Evolutionary conservation across 2,113 vertebrate genomes (phyloP).

Genomic region (Meriones unguiculatus): DNA sequence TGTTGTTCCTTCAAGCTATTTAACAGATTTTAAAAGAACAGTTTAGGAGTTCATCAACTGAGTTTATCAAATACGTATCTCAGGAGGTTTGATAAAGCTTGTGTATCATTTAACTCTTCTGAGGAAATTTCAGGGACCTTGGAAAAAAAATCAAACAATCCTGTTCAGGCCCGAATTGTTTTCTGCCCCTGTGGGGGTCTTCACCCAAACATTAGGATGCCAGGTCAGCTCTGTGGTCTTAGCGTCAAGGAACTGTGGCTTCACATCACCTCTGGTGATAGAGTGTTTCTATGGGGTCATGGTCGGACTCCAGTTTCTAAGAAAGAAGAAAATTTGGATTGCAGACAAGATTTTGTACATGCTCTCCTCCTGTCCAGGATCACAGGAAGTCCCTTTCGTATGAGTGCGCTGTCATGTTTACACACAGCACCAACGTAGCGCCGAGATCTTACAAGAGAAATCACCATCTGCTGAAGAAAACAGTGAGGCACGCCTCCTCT

Average conservation of each 20-base stretch:
- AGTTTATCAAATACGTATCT: slow-evolving; percentile 88
- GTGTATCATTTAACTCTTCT: slow-evolving; percentile 76
- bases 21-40: slow-evolving; percentile 88
- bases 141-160: slow-evolving; percentile 40
- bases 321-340: not conserved
- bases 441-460: slow-evolving; percentile 18
- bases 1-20: slow-evolving; percentile 88
- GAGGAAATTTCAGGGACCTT: slow-evolving; percentile 71
- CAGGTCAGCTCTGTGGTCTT: not conserved
- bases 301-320: not conserved
- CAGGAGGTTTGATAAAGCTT: slow-evolving; percentile 84
- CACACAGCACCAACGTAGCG: not conserved
- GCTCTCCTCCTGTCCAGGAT: not conserved
- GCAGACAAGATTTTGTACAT: not conserved
- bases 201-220: not conserved
- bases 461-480: not conserved
- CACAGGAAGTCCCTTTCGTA: not conserved
- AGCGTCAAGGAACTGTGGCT: too few relatives aligned
- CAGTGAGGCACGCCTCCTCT: not conserved
- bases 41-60: slow-evolving; percentile 87
- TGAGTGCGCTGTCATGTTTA: not conserved
- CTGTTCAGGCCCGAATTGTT: slow-evolving; percentile 42
- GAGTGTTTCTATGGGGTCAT: not conserved
- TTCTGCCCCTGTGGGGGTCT: not conserved
- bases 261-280: accelerated